A percentile compares a stretch with the other conserved stretches of the same genome.
phyloP scores from a whole-genome alignment of 2,797 vertebrate genomes.

The Poecile montanus region DNA sequence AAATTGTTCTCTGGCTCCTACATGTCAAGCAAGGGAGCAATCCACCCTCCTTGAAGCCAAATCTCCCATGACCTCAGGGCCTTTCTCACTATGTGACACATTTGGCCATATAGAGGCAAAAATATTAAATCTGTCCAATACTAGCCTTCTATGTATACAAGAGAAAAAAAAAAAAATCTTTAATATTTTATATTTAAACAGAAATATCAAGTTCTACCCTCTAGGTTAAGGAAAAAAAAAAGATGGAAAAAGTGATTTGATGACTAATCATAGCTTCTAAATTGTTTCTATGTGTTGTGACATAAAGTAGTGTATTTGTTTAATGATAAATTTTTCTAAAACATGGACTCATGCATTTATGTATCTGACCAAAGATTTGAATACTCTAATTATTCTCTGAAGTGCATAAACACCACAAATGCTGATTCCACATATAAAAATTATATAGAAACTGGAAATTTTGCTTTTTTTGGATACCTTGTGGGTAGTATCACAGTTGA shows the following conservation, averaged over 20 bases:
- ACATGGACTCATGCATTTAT: not conserved
- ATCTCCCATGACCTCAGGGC: not conserved
- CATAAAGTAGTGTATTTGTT: not conserved
- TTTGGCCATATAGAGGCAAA: not conserved
- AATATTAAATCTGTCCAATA: not conserved
- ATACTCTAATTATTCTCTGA: not conserved
- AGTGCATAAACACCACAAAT: not conserved
- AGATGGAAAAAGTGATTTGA: not conserved
- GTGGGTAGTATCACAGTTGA: not conserved
- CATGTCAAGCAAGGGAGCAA: accelerated
- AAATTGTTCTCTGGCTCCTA: not conserved
- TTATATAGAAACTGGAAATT: not conserved
- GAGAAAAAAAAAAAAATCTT: not conserved
- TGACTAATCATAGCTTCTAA: not conserved
- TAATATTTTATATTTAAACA: not conserved
- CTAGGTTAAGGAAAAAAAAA: not conserved
- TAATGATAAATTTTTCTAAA: not conserved
- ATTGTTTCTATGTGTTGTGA: not conserved
- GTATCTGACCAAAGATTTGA: not conserved
- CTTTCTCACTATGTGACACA: not conserved
- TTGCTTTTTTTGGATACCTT: not conserved
- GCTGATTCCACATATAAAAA: not conserved
- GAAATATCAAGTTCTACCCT: not conserved
- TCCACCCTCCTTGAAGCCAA: not conserved
- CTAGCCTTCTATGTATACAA: not conserved